Percentiles rank a stretch among this genome's conserved stretches.
phyloP scores from a whole-genome alignment of 37 sponge, comb jelly and placozoan species.

The Halichondria panicea region DNA sequence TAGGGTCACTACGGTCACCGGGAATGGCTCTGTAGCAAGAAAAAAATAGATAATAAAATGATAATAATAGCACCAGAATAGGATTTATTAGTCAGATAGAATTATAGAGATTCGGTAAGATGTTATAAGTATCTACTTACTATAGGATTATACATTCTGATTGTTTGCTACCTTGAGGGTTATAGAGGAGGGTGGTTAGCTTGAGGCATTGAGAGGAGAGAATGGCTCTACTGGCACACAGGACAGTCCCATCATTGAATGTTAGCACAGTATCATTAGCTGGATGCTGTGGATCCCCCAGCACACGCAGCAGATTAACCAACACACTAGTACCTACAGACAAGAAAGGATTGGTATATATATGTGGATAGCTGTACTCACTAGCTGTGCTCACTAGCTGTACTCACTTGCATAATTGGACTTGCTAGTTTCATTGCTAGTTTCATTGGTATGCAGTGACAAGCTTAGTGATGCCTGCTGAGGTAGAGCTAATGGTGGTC shows the following conservation, averaged over 20 bases:
- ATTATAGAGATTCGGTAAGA: not conserved
- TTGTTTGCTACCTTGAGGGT: conserved; percentile 34
- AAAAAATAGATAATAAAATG: not conserved
- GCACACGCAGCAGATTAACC: too few relatives aligned
- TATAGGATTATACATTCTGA: not conserved
- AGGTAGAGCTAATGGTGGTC: too few relatives aligned
- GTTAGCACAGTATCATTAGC: conserved; percentile 64
- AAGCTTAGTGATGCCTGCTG: too few relatives aligned
- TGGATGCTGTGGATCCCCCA: conserved; percentile 26
- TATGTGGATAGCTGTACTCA: too few relatives aligned
- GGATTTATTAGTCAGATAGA: not conserved
- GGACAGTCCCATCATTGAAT: conserved; percentile 37
- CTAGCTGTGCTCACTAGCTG: too few relatives aligned
- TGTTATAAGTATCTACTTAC: not conserved
- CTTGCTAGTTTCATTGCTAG: too few relatives aligned
- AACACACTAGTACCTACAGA: too few relatives aligned
- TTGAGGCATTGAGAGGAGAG: conserved; percentile 37
- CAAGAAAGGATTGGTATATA: too few relatives aligned
- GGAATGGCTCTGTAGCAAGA: conserved; percentile 37
- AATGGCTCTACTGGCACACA: conserved; percentile 61
- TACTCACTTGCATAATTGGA: too few relatives aligned
- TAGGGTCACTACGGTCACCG: conserved; percentile 41
- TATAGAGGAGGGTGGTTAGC: conserved; percentile 56
- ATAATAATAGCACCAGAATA: too few relatives aligned
- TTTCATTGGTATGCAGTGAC: too few relatives aligned